phyloP scores from a whole-genome alignment of 35 echinoderm and acorn worm genomes.

The Lytechinus pictus region DNA sequence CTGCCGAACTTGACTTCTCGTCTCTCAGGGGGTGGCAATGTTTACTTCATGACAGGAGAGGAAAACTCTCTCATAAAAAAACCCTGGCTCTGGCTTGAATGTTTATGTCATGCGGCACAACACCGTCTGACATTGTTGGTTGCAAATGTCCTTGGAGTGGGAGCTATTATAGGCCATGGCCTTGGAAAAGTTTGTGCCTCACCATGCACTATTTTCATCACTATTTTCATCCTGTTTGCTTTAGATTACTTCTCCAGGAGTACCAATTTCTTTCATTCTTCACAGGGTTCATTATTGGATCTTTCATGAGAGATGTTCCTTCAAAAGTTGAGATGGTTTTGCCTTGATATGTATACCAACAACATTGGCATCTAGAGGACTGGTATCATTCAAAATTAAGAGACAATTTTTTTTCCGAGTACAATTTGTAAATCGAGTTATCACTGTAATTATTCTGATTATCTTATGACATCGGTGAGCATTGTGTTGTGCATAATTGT shows the following conservation, averaged over 20 bases:
- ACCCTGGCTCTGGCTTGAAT: not conserved
- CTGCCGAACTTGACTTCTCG: constrained; percentile 21
- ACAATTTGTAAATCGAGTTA: not conserved
- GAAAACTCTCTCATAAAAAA: not conserved
- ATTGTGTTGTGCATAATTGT: too few relatives aligned
- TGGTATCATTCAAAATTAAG: not conserved
- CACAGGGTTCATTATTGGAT: not conserved
- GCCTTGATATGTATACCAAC: not conserved
- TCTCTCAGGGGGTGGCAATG: constrained; percentile 29
- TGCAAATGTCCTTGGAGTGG: not conserved
- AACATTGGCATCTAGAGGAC: not conserved
- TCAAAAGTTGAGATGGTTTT: not conserved
- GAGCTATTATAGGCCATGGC: not conserved
- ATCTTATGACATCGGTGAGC: too few relatives aligned
- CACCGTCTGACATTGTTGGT: constrained; percentile 12
- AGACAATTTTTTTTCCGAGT: not conserved
- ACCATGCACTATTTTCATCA: not conserved
- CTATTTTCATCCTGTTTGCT: not conserved
- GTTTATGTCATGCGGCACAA: not conserved
- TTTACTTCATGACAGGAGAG: not conserved
- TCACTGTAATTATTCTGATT: too few relatives aligned
- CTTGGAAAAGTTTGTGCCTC: not conserved
- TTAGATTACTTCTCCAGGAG: not conserved
- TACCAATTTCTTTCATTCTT: not conserved
- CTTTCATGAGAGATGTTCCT: not conserved